Percentiles rank a stretch among this genome's conserved stretches.
phyloP scores from a whole-genome alignment of 2,113 vertebrate genomes.

The Campylomormyrus numenius region DNA sequence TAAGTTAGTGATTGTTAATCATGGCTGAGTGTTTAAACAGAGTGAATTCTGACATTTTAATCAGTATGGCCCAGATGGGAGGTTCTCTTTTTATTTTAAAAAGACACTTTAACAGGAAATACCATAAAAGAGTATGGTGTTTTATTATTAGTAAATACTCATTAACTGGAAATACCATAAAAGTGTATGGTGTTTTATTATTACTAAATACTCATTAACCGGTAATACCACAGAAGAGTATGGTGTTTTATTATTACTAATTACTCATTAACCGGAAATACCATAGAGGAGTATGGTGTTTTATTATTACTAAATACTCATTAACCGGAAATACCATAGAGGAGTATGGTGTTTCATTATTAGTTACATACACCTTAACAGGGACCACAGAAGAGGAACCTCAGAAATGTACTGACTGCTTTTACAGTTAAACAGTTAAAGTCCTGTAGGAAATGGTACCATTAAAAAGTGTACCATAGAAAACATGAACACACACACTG shows the following conservation, averaged over 20 bases:
- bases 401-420: neutral
- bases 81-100: neutral
- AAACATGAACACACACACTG: neutral
- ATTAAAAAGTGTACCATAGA: neutral
- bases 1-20: neutral
- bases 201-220: too few relatives aligned
- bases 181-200: too few relatives aligned
- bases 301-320: too few relatives aligned
- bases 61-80: neutral
- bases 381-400: neutral
- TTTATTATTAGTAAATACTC: too few relatives aligned
- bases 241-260: too few relatives aligned
- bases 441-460: neutral
- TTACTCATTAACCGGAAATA: too few relatives aligned
- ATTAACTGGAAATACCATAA: too few relatives aligned
- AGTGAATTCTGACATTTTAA: neutral
- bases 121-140: neutral
- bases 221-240: too few relatives aligned
- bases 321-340: too few relatives aligned
- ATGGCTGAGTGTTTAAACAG: neutral
- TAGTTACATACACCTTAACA: neutral
- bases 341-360: neutral
- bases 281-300: too few relatives aligned
- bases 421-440: neutral
- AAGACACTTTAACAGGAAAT: neutral